Evolutionary conservation across 2,113 vertebrate species (phyloP).

Genomic region (Oplegnathus fasciatus): DNA sequence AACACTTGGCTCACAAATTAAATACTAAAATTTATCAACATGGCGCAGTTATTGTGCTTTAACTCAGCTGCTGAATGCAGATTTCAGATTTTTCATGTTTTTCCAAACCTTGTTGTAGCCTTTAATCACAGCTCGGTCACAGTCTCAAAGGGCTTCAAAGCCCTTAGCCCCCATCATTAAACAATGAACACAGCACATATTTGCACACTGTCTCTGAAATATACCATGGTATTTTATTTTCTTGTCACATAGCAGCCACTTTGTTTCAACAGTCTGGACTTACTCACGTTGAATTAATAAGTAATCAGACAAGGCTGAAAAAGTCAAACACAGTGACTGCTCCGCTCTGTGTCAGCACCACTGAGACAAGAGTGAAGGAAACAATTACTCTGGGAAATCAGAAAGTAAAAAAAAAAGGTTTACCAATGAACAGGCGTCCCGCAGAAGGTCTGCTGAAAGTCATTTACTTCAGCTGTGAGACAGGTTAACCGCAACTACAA

Average conservation of each 20-base stretch:
- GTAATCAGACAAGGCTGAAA: slow-evolving; percentile 56
- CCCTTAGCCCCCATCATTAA: background rate
- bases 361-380: slow-evolving; percentile 60
- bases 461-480: slow-evolving; percentile 59
- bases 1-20: slow-evolving; percentile 3
- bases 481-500: slow-evolving; percentile 44
- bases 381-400: slow-evolving; percentile 61
- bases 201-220: slow-evolving; percentile 10
- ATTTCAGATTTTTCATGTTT: slow-evolving; percentile 1
- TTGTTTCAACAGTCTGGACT: slow-evolving; percentile 47
- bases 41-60: background rate
- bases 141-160: background rate
- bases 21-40: background rate
- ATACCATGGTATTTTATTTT: slow-evolving; percentile 6
- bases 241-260: slow-evolving; percentile 10
- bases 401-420: slow-evolving; percentile 31
- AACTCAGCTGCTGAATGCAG: background rate
- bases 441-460: slow-evolving; percentile 52
- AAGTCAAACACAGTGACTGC: slow-evolving; percentile 53
- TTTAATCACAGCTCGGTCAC: background rate
- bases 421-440: slow-evolving; percentile 37
- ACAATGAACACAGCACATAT: slow-evolving; percentile 1
- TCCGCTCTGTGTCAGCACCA: slow-evolving; percentile 56
- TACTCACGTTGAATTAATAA: slow-evolving; percentile 47
- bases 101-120: background rate